A percentile compares a stretch with the other conserved stretches of the same genome.
Conservation (phyloP, 2,113 vertebrate genomes). For the Martes martes region DNA sequence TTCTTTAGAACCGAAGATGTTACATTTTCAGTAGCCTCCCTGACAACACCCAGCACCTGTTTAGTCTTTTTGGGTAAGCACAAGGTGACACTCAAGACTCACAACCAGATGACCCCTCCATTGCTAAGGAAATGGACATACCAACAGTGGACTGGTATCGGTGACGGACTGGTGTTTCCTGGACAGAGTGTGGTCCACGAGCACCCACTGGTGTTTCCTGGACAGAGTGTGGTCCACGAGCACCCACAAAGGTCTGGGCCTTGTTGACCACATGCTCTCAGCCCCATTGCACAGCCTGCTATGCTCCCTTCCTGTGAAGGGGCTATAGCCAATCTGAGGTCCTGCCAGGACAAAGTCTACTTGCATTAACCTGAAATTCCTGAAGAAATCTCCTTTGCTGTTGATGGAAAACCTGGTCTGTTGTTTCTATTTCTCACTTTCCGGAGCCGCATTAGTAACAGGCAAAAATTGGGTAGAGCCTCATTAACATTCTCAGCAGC, state of each 20-base stretch:
- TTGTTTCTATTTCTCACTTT: neutral
- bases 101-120: neutral
- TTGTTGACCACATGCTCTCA: neutral
- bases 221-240: neutral
- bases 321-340: neutral
- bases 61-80: neutral
- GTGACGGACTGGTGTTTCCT: neutral
- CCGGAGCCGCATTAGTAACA: neutral
- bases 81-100: neutral
- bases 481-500: neutral
- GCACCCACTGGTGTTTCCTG: neutral
- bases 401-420: neutral
- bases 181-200: too few relatives aligned
- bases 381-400: neutral
- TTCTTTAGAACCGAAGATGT: neutral
- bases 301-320: accelerated
- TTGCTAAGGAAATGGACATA: neutral
- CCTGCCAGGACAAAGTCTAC: neutral
- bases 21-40: neutral
- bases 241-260: accelerated
- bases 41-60: neutral
- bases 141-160: neutral
- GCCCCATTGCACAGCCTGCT: neutral
- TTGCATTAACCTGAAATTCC: neutral
- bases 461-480: neutral